A percentile compares a stretch with the other conserved stretches of the same genome.
Evolutionary conservation across 2,797 vertebrate species (phyloP).

Genomic region (Aeoliscus strigatus): DNA sequence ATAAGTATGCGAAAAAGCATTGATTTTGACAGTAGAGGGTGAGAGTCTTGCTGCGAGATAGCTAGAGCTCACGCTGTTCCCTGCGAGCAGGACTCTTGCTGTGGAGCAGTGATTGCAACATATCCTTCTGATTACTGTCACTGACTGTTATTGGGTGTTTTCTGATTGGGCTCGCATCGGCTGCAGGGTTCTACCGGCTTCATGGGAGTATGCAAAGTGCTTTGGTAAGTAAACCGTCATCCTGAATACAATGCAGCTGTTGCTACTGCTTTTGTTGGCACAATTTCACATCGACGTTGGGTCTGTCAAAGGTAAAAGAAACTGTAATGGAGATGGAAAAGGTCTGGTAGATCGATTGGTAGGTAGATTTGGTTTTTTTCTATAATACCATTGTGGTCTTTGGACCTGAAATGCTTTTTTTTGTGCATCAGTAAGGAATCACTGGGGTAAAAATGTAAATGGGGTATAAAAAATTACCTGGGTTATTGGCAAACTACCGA

Average conservation of each 20-base stretch:
- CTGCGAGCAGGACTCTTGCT: slow-evolving; percentile 63
- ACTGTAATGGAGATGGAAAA: slow-evolving; percentile 64
- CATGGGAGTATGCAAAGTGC: slow-evolving; percentile 70
- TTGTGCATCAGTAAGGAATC: slow-evolving; percentile 8
- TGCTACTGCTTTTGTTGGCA: slow-evolving; percentile 52
- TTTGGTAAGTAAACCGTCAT: slow-evolving; percentile 54
- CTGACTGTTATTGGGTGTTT: slow-evolving; percentile 67
- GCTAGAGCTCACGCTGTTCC: slow-evolving; percentile 57
- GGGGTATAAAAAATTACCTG: too few relatives aligned
- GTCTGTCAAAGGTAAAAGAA: slow-evolving; percentile 61
- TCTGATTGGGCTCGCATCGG: slow-evolving; percentile 66
- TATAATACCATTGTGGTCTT: background rate
- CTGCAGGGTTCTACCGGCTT: slow-evolving; percentile 64
- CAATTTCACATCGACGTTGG: slow-evolving; percentile 71
- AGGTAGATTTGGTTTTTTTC: slow-evolving; percentile 43
- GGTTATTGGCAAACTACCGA: too few relatives aligned
- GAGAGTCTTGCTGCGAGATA: slow-evolving; percentile 56
- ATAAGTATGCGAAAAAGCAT: slow-evolving; percentile 67
- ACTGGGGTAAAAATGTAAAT: slow-evolving; percentile 30
- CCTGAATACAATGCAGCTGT: slow-evolving; percentile 51
- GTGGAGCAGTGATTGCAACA: slow-evolving; percentile 75
- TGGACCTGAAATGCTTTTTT: slow-evolving; percentile 19
- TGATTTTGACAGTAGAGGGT: slow-evolving; percentile 66
- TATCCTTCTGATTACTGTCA: slow-evolving; percentile 75
- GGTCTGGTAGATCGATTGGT: slow-evolving; percentile 57